Evolutionary conservation across 2,797 vertebrate genomes (phyloP).

Genomic region (Remorina albescens): DNA sequence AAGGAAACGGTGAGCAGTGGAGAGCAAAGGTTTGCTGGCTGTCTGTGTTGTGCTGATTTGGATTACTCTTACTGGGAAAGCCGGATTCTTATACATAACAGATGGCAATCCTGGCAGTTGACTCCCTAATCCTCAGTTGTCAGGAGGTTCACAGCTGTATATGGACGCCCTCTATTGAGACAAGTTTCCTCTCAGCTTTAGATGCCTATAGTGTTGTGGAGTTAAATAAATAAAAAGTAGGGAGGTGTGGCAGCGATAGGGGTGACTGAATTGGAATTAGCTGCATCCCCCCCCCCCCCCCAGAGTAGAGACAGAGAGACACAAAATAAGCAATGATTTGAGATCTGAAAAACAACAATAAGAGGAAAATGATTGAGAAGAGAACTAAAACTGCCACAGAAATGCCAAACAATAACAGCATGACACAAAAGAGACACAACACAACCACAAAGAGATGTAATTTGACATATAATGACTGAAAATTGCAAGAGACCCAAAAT

Average conservation of each 20-base stretch:
- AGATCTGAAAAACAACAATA: no score
- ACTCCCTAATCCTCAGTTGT: slow-evolving; percentile 66
- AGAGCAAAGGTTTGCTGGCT: slow-evolving; percentile 24
- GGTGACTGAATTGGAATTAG: not conserved
- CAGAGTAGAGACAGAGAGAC: not conserved
- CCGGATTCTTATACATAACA: slow-evolving; percentile 61
- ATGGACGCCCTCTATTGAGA: slow-evolving; percentile 42
- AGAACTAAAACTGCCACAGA: not conserved
- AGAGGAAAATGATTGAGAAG: not conserved
- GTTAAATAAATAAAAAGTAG: no score
- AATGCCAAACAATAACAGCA: not conserved
- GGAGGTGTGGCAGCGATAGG: no score
- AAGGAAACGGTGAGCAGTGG: slow-evolving; percentile 21
- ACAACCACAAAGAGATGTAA: not conserved
- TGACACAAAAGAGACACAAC: no score
- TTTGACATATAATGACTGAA: no score
- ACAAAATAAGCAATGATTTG: not conserved
- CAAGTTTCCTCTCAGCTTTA: slow-evolving; percentile 30
- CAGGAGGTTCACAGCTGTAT: slow-evolving; percentile 48
- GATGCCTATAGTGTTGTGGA: slow-evolving; percentile 5
- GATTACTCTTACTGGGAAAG: slow-evolving; percentile 55
- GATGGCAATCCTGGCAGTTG: slow-evolving; percentile 64
- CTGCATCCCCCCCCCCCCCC: not conserved
- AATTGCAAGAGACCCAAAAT: not conserved
- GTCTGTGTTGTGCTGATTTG: slow-evolving; percentile 42